Evolutionary conservation across 2,888 invertebrate species (phyloP).

Genomic region (Habrosyne pyritoides): DNA sequence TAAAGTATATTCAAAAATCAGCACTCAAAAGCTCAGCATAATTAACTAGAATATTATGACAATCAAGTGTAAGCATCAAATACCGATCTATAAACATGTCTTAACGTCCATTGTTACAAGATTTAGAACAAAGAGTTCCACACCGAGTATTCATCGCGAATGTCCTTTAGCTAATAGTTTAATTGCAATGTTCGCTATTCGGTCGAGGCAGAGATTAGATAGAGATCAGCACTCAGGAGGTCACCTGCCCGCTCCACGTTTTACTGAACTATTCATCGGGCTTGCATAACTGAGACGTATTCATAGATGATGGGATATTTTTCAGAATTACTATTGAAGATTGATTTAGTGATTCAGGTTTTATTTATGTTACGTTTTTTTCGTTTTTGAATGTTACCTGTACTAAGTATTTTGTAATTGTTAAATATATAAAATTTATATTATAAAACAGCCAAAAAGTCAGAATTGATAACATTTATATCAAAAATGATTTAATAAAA

Average conservation of each 20-base stretch:
- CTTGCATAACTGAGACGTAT: conserved; percentile 52
- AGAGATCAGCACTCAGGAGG: conserved; percentile 63
- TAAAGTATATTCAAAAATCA: neutral
- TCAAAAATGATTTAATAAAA: too few species aligned
- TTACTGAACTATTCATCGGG: conserved; percentile 61
- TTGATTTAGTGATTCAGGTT: too few species aligned
- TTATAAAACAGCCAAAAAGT: too few species aligned
- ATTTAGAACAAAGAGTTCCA: conserved; percentile 34
- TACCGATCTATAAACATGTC: neutral
- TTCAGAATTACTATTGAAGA: too few species aligned
- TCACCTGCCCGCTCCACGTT: conserved; percentile 55
- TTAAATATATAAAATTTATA: too few species aligned
- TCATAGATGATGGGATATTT: conserved; percentile 31
- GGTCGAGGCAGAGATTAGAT: conserved; percentile 52
- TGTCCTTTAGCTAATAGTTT: conserved; percentile 64
- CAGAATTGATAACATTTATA: too few species aligned
- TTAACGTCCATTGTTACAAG: conserved; percentile 7
- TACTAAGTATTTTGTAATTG: too few species aligned
- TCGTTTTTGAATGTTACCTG: too few species aligned
- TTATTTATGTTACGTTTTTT: too few species aligned
- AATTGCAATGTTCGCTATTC: conserved; percentile 62
- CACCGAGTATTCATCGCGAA: conserved; percentile 27
- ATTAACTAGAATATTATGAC: neutral
- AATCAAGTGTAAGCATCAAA: neutral
- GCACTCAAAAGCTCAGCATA: neutral